Percentiles rank a stretch among this genome's conserved stretches.
Evolutionary conservation across 2,797 vertebrate species (phyloP).

Genomic region (Hippopotamyrus pictus): DNA sequence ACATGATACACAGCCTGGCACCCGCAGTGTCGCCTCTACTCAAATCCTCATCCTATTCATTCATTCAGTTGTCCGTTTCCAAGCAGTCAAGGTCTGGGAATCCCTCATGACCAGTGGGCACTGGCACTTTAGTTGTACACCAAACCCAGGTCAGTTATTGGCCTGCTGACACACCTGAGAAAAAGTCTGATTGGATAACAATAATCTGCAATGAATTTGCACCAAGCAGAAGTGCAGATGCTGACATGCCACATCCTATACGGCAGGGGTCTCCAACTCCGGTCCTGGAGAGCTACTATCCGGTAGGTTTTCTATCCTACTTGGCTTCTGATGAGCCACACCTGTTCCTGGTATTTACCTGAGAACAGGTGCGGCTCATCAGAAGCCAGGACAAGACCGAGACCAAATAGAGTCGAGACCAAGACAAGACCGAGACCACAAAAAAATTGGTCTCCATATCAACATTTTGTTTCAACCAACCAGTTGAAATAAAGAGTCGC

Average conservation of each 20-base stretch:
- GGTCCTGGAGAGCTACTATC: too few species aligned
- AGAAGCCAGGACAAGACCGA: too few species aligned
- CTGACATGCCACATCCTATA: not conserved
- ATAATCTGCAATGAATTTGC: constrained; percentile 46
- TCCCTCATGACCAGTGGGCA: not conserved
- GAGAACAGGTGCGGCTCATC: too few species aligned
- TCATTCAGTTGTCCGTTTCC: not conserved
- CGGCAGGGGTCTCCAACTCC: too few species aligned
- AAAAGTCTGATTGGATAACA: constrained; percentile 48
- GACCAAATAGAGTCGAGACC: too few species aligned
- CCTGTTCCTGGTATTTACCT: too few species aligned
- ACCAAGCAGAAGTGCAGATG: constrained; percentile 31
- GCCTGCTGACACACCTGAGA: constrained; percentile 40
- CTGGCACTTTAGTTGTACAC: not conserved
- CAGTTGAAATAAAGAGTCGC: not conserved
- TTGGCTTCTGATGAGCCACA: too few species aligned
- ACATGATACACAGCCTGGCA: not conserved
- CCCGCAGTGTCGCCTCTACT: not conserved
- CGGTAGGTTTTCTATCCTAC: too few species aligned
- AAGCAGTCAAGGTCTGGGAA: not conserved
- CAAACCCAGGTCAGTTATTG: constrained; percentile 31
- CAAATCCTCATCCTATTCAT: not conserved
- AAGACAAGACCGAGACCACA: too few species aligned
- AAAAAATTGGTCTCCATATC: too few species aligned
- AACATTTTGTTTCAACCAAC: not conserved